Base-by-base conservation (phyloP, 2,113 vertebrate species). In the Brachyhypopomus occidentalis region DNA sequence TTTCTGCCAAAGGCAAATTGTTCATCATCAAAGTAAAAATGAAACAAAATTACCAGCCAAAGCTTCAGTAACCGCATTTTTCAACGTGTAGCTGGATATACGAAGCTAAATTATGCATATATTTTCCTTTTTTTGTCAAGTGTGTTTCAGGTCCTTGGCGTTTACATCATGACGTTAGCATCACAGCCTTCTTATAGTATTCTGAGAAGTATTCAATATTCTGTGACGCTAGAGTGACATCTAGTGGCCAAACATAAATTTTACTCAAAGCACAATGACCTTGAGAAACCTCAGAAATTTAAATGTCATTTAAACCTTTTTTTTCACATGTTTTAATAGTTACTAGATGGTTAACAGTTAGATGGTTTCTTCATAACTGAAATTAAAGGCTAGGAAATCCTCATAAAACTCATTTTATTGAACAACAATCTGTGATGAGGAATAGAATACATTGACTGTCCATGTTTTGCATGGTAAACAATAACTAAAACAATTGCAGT, bases 381-480 rank as follows among this genome's bases (percentile, higher is more conserved):
- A 72, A 22, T 41, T 59, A n/a, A 69, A 14, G 71, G 64, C 85
- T 83, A 82, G 78, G 88, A 82, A 84, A 71, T 91, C 83, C 86
- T 63, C 73, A 83, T 72, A 64, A 83, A 83, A 73, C 56, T 80
- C 17, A 66, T 92, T 82, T 94, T 93, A 93, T 93, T 93, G 86
- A 92, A 92, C 91, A 91, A 85, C 81, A 87, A 92, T 89, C 88
- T 84, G 88, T 90, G 89, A 92, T 89, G 92, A 83, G 87, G 55
- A 89, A 92, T 85, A 90, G 84, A 90, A 87, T 75, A 80, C 82
- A 69, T 75, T 27, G 27, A 75, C 64, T 79, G 83, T 80, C 73
- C 78, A 83, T 72, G 58, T 86, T 87, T 84, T 84, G 75, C 88
- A 89, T 85, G 85, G 87, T 87, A 89, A 92, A 90, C 86, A 84